Evolutionary conservation across 2,113 vertebrate genomes (phyloP).

Genomic region (Oxygymnocypris stewartii): DNA sequence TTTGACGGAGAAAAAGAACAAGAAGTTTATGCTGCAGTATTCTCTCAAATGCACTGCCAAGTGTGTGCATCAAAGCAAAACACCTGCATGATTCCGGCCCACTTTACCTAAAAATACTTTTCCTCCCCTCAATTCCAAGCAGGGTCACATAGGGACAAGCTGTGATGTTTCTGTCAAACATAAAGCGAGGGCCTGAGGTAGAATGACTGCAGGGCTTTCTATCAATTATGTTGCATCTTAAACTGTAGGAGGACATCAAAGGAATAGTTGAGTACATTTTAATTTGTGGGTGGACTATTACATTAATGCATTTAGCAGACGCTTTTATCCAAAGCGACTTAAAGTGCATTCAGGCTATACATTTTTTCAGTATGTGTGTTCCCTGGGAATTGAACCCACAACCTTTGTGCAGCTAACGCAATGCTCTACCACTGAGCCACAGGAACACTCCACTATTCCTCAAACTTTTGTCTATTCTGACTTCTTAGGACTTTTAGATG

Average conservation of each 20-base stretch:
- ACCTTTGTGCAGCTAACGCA: too few relatives aligned
- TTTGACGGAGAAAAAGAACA: slow-evolving; percentile 16
- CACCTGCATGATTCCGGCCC: slow-evolving; percentile 19
- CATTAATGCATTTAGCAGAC: too few relatives aligned
- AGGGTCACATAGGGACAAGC: slow-evolving; percentile 30
- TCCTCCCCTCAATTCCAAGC: background rate
- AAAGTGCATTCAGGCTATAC: too few relatives aligned
- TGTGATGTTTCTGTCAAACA: slow-evolving; percentile 31
- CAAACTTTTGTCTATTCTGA: slow-evolving; percentile 3
- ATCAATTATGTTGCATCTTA: background rate
- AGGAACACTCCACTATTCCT: too few relatives aligned
- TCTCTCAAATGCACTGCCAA: slow-evolving; percentile 35
- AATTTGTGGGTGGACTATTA: background rate
- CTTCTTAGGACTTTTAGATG: background rate
- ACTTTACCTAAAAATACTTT: slow-evolving; percentile 1
- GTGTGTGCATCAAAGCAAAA: slow-evolving; percentile 3
- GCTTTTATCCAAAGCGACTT: too few relatives aligned
- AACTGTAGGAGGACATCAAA: slow-evolving; percentile 11
- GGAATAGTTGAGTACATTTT: background rate
- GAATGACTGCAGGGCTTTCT: slow-evolving; percentile 21
- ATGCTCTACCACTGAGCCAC: too few relatives aligned
- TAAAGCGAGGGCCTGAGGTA: slow-evolving; percentile 29
- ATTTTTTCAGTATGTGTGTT: too few relatives aligned
- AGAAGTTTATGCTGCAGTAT: slow-evolving; percentile 7
- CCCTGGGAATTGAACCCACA: too few relatives aligned